Base-by-base conservation (phyloP, 2,113 vertebrate genomes). In the Urocitellus parryii region DNA sequence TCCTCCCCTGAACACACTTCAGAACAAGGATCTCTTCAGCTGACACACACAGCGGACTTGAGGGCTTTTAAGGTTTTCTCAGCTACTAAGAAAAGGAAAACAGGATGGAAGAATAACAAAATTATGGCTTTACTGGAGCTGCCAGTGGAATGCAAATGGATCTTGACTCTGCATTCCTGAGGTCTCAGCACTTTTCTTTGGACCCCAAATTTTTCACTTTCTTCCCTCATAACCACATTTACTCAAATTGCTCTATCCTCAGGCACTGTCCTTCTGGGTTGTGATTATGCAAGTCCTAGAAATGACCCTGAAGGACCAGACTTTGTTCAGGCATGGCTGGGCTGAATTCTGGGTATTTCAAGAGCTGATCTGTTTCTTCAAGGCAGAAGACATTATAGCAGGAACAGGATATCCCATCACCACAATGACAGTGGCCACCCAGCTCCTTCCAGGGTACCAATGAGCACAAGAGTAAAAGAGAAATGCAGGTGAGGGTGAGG, bases 21-120 rank as follows among this genome's bases (percentile, higher is more conserved):
- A 95, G 68, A 58, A 88, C 80, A 89, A 96, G 96, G 27, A 83
- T 91, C 95, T 90, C 84, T 83, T 87, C 27, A 90, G 20, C 72
- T 1, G 20, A 67, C 79, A 90, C 20, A 27, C 65, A 93, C 27
- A 92, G 94, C 37, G 37, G 37, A 90, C 68, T 56, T 96, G 83
- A 96, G 80, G 72, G 72, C 83, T 96, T 97, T 96, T 87, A 76
- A 91, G 70, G 70, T 95, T 95, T 84, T 42, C 51, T 91, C 76
- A 92, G 88, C 56, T 68, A 74, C 70, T 65, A 74, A 93, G 73
- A 87, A 90, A 79, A 96, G 48, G 42, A 91, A 92, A 96, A 90
- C 56, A 96, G 63, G 22, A 45, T 90, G 84, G 25, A 27, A 92
- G 87, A 96, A 85, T 29, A 94, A 91, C 74, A 89, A 78, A 94